Conservation (phyloP, 2,797 vertebrate species). For the Poeciliopsis gracilis region DNA sequence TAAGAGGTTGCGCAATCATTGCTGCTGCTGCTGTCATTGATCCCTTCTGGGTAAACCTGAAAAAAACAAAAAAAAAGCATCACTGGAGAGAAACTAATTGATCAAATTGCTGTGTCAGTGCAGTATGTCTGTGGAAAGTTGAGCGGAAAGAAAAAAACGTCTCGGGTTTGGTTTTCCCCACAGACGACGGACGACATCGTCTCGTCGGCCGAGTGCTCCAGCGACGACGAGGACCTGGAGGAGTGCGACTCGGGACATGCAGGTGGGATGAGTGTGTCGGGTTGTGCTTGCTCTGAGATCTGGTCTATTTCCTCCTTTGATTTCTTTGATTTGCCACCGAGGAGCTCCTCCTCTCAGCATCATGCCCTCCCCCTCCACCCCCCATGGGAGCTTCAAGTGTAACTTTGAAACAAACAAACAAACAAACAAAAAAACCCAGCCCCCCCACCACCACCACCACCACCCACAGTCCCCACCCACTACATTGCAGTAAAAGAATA, state of each 20-base stretch:
- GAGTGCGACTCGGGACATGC: constrained; percentile 96
- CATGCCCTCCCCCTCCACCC: constrained; percentile 72
- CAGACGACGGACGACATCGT: constrained; percentile 97
- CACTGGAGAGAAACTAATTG: background rate
- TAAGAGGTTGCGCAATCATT: background rate
- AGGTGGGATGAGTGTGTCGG: constrained; percentile 98
- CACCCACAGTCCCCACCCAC: too few species aligned
- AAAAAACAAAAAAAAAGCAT: background rate
- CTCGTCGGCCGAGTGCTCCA: constrained; percentile 97
- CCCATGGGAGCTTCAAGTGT: constrained; percentile 88
- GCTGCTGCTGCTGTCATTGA: background rate
- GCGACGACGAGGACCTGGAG: constrained; percentile 98
- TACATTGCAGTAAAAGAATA: constrained; percentile 32
- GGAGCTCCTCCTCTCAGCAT: constrained; percentile 88
- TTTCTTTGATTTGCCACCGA: constrained; percentile 87
- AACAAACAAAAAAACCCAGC: constrained; percentile 17
- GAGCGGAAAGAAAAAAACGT: background rate
- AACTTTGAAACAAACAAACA: constrained; percentile 64
- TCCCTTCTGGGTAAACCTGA: background rate
- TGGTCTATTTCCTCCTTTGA: constrained; percentile 71
- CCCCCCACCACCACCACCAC: too few species aligned
- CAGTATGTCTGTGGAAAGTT: background rate
- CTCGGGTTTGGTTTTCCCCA: constrained; percentile 24
- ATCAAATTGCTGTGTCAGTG: background rate
- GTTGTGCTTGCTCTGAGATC: constrained; percentile 85